Base-by-base conservation (phyloP, 2,888 invertebrate genomes). In the Folsomia manolachei region DNA sequence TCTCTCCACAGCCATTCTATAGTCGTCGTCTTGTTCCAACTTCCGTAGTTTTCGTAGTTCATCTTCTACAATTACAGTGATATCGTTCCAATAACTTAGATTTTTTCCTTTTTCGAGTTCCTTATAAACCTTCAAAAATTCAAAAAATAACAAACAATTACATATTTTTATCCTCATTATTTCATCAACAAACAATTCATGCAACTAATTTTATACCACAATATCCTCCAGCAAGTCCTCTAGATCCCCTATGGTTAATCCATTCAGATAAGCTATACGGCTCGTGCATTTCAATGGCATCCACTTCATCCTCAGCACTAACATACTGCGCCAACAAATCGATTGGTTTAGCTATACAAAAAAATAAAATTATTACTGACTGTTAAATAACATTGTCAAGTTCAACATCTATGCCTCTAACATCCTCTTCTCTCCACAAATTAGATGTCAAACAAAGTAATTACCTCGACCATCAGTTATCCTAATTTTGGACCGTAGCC, bases 221-320 rank as follows among this genome's bases (percentile, higher is more conserved):
- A 99, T 98, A 83, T 99, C 99, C 81, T 93, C 97, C 0, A 97
- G 87, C 19, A 99, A 86, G 85, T 99, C 99, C 83, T 99, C 98
- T 24, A 98, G 86, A 84, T 99, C 98, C 79, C 91, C 90, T 4
- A 92, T 88, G 19, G 91, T 91, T 71, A 98, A 86, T 0, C 97
- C 97, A 82, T 95, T 93, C 0, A 99, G 87, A 83, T 96, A 96
- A 0, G 93, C n/a, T 93, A 83, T 97, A 96, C 0, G 99, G 98
- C 83, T 99, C 97, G 83, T 97, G 95, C 94, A 99, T 95, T 86
- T 98, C 97, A 25, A 97, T 91, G 0, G 95, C 93, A 81, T 96
- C 92, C 68, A 93, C 93, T 78, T 91, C 88, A 81, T 93, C 92
- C 82, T 95, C 93, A 0, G 93, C 91, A 83, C 93, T 92, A 71